These are phyloP conservation scores for Tragopan temminckii DNA, from an alignment of 2,797 vertebrate genomes.

Conservation along the genomic window DNA sequence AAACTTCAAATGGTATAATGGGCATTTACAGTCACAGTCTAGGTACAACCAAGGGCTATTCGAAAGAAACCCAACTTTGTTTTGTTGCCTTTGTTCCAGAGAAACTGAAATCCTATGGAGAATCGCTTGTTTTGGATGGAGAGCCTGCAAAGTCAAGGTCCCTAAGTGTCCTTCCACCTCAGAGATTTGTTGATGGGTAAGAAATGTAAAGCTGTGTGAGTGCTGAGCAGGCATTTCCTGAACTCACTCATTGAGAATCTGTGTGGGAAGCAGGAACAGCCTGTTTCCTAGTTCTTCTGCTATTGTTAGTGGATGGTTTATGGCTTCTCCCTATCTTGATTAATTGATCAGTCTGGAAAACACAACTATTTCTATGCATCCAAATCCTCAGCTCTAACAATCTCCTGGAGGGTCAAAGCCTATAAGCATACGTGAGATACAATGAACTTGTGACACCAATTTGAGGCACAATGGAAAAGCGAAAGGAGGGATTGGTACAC, in stretches of 20 bases:
- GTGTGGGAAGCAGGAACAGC: not conserved
- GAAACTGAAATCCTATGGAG: not conserved
- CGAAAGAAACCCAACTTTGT: not conserved
- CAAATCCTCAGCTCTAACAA: no score
- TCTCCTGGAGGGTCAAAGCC: not conserved
- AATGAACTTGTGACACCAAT: not conserved
- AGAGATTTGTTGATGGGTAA: not conserved
- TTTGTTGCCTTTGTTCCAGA: slow-evolving; percentile 16
- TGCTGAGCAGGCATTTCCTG: not conserved
- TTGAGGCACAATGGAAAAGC: not conserved
- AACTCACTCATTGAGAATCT: not conserved
- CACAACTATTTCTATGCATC: not conserved
- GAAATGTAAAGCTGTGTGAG: not conserved
- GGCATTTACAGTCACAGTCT: not conserved
- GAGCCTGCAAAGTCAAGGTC: not conserved
- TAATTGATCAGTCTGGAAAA: not conserved
- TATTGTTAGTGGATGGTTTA: not conserved
- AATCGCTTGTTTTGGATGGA: not conserved
- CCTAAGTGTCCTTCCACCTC: not conserved
- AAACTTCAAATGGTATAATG: not conserved
- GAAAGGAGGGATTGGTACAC: not conserved
- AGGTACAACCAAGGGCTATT: not conserved
- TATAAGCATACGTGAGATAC: not conserved
- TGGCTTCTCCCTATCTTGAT: not conserved
- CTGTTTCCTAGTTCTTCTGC: not conserved